Conservation (phyloP, 2,888 invertebrate genomes). For the Neria commutata region DNA sequence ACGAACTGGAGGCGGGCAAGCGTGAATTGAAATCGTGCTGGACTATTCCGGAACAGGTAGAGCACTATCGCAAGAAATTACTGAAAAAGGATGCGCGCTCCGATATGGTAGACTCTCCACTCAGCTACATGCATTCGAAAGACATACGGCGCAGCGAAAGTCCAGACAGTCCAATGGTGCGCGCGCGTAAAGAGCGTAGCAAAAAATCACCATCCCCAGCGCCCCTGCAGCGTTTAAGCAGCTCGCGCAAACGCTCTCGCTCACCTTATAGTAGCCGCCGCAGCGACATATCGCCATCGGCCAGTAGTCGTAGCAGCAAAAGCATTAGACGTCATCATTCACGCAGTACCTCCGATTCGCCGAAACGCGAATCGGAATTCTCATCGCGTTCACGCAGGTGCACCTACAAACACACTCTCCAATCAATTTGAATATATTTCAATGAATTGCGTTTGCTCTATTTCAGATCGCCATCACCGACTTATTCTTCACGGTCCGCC, state of each 20-base stretch:
- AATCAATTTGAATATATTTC: neutral
- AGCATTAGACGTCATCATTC: slow-evolving; percentile 41
- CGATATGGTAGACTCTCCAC: slow-evolving; percentile 47
- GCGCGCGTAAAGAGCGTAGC: too few relatives aligned
- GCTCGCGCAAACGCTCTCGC: slow-evolving; percentile 60
- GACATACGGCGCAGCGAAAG: slow-evolving; percentile 44
- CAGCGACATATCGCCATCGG: slow-evolving; percentile 49
- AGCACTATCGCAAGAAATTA: slow-evolving; percentile 88
- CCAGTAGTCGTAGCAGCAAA: slow-evolving; percentile 38
- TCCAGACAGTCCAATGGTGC: slow-evolving; percentile 43
- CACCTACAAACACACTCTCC: neutral
- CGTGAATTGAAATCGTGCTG: slow-evolving; percentile 75
- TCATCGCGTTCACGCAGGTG: slow-evolving; percentile 40
- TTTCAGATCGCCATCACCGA: slow-evolving; percentile 41
- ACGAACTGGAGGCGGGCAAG: slow-evolving; percentile 89
- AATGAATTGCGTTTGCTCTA: neutral
- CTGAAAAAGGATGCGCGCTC: slow-evolving; percentile 68
- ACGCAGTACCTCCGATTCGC: slow-evolving; percentile 50
- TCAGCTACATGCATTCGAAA: slow-evolving; percentile 40
- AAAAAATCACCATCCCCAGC: slow-evolving; percentile 49
- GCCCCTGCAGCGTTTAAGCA: slow-evolving; percentile 34
- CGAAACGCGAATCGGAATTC: slow-evolving; percentile 51
- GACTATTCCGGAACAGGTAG: slow-evolving; percentile 81
- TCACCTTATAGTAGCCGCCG: slow-evolving; percentile 57
- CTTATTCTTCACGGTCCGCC: slow-evolving; percentile 34